Base-by-base conservation (phyloP, 1,140 invertebrate species). In the Pissodes strobi region DNA sequence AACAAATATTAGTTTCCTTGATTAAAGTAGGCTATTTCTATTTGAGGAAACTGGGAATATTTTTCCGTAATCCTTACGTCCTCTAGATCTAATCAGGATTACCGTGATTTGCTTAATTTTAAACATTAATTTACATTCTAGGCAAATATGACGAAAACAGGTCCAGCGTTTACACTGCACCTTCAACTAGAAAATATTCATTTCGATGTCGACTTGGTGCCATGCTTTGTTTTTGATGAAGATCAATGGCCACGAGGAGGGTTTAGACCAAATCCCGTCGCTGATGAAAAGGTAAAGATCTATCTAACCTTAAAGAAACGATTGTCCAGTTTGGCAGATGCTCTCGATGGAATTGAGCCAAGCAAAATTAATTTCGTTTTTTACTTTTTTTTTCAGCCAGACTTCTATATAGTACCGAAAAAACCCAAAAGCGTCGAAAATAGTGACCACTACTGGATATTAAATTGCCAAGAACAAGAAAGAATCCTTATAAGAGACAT, bases 181-280 rank as follows among this genome's bases (percentile, higher is more conserved):
- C 17, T 48, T n/a, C 19, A 18, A 0, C 4, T 45, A 23, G 34
- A 52, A 8, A 13, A 10, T 12, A 27, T 27, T 17, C 3, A 8
- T 2, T 66, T 77, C n/a, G 69, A 71, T 43, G 67, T 77, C 0
- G 75, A 77, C 64, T 65, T 77, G 13, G 75, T 77, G 1, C 69
- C 74, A 0, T 74, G 72, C 57, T 72, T 77, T 51, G 27, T 68
- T 18, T 69, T 77, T 37, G 17, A 17, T 12, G 19, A 60, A 5
- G 45, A 60, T 8, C 48, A 66, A 27, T 75, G 73, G 73, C 75
- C 75, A 1, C 18, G 22, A 21, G 25, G 15, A 10, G 21, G 8
- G 19, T 68, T 62, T 22, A 34, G 62, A 45, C 10, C 2, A 13
- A 57, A 67, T 61, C 23, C 43, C n/a, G n/a, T n/a, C n/a, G 19